Evolutionary conservation across 1,140 invertebrate genomes (phyloP).

Genomic region (Papilio polytes): DNA sequence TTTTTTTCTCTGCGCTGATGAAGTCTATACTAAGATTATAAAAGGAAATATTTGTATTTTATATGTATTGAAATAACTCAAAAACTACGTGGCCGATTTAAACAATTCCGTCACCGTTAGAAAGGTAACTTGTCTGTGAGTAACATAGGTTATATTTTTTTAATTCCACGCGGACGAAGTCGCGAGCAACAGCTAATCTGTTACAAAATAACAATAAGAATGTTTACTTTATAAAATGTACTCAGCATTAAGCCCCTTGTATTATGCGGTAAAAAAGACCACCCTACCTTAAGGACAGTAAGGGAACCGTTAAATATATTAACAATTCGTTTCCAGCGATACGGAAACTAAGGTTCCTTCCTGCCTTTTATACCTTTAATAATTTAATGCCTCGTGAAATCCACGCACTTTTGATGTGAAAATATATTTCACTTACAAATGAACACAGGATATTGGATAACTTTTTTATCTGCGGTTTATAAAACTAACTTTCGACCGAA

Average conservation of each 20-base stretch:
- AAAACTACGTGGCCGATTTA: too few relatives aligned
- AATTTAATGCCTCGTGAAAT: constrained; percentile 24
- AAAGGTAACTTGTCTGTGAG: too few relatives aligned
- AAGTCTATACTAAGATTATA: too few relatives aligned
- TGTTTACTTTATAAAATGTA: not conserved
- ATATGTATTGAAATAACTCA: too few relatives aligned
- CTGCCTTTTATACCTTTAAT: constrained; percentile 39
- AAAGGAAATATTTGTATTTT: too few relatives aligned
- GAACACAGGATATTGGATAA: not conserved
- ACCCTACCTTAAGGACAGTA: not conserved
- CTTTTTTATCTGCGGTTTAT: constrained; percentile 5
- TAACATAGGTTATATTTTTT: too few relatives aligned
- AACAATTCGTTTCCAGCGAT: constrained; percentile 60
- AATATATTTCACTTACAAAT: constrained; percentile 19
- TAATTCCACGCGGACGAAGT: too few relatives aligned
- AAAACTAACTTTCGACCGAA: too few relatives aligned
- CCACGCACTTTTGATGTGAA: constrained; percentile 16
- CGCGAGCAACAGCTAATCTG: too few relatives aligned
- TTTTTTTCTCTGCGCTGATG: too few relatives aligned
- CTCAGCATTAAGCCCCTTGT: not conserved
- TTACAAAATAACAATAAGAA: too few relatives aligned
- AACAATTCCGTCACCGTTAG: too few relatives aligned
- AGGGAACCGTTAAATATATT: constrained; percentile 53
- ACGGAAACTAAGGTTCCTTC: constrained; percentile 52
- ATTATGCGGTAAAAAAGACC: constrained; percentile 3